phyloP scores from a whole-genome alignment of 2,888 invertebrate genomes.

The Sesia apiformis region DNA sequence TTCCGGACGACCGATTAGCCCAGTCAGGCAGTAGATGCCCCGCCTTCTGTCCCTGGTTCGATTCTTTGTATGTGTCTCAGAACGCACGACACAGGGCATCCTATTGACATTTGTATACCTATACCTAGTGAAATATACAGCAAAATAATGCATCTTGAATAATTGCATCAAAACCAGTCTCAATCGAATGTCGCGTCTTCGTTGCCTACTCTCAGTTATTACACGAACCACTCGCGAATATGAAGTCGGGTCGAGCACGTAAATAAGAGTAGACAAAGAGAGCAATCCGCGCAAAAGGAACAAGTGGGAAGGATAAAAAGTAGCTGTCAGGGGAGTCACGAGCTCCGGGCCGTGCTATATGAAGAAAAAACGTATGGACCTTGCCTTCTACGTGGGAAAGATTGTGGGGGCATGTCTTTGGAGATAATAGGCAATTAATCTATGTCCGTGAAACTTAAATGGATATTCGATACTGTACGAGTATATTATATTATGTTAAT shows the following conservation, averaged over 20 bases:
- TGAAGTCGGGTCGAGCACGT: constrained; percentile 40
- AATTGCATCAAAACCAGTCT: no score
- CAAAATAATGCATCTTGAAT: no score
- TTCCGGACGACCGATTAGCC: no score
- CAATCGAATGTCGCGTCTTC: no score
- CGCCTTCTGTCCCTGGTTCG: no score
- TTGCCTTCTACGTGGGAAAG: neutral
- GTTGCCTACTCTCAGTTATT: constrained; percentile 13
- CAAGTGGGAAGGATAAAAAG: constrained; percentile 52
- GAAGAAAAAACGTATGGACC: constrained; percentile 24
- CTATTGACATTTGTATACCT: no score
- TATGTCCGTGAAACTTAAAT: neutral
- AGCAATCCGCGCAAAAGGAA: constrained; percentile 52
- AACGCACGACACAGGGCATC: no score
- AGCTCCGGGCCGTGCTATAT: constrained; percentile 49
- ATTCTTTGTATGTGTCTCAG: no score
- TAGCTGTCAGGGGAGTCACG: constrained; percentile 70
- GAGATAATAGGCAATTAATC: neutral
- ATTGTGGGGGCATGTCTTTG: neutral
- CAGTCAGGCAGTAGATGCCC: no score
- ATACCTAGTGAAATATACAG: no score
- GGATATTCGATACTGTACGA: neutral
- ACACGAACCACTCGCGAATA: constrained; percentile 27
- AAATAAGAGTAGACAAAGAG: constrained; percentile 69
- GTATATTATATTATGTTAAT: neutral